Percentiles rank a stretch among this genome's conserved stretches.
Conservation (phyloP, 2,888 invertebrate genomes). For the Hedya salicella region DNA sequence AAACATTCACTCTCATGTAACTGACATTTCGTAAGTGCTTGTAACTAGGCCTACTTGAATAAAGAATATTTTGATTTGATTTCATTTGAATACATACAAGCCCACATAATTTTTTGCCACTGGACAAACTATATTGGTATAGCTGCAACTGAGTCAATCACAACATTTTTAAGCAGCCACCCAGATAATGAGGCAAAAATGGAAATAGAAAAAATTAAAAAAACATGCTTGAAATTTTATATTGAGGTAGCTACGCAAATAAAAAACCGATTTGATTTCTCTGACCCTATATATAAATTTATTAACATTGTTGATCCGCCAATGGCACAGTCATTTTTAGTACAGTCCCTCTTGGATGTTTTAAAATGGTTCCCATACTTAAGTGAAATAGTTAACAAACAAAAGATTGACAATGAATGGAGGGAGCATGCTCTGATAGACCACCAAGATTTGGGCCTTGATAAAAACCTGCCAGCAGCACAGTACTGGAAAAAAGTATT, state of each 20-base stretch:
- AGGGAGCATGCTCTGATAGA: constrained; percentile 17
- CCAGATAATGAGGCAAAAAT: not conserved
- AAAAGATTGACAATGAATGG: constrained; percentile 22
- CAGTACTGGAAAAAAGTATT: constrained; percentile 28
- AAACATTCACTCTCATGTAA: too few relatives aligned
- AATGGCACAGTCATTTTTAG: constrained; percentile 14
- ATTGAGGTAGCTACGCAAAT: constrained; percentile 22
- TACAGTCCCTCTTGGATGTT: not conserved
- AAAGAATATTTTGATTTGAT: too few relatives aligned
- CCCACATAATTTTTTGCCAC: constrained; percentile 10
- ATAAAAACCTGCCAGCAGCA: constrained; percentile 20
- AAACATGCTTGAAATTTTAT: not conserved
- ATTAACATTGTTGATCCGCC: constrained; percentile 19
- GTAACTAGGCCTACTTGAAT: too few relatives aligned
- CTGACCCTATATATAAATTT: constrained; percentile 27
- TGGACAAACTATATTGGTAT: constrained; percentile 10
- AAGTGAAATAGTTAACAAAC: constrained; percentile 2
- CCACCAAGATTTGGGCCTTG: constrained; percentile 16
- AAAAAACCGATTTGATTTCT: constrained; percentile 22
- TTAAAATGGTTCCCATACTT: constrained; percentile 17
- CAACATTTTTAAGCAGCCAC: constrained; percentile 11
- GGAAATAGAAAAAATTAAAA: constrained; percentile 19
- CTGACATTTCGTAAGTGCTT: too few relatives aligned
- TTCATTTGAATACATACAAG: too few relatives aligned
- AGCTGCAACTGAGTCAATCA: not conserved